Evolutionary conservation across 2,797 vertebrate species (phyloP).

Genomic region (Enteromius thamalakanensis): DNA sequence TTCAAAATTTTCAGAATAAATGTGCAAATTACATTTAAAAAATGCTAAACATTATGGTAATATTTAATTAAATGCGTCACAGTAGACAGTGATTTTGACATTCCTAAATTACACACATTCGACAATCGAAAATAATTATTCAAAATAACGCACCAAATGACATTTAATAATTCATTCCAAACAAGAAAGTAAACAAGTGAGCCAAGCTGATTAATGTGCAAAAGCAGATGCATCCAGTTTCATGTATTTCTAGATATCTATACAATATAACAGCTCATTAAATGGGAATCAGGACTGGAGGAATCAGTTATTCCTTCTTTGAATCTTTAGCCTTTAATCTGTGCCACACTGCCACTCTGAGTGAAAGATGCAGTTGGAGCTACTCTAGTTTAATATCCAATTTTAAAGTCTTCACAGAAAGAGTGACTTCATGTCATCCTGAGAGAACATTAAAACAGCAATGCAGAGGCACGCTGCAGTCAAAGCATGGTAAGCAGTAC

Average conservation of each 20-base stretch:
- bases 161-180: not conserved
- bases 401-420: conserved; percentile 19
- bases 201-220: not conserved
- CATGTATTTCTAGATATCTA: not conserved
- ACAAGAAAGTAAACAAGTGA: not conserved
- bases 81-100: not conserved
- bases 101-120: not conserved
- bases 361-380: conserved; percentile 71
- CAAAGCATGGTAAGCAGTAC: conserved; percentile 6
- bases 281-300: not conserved
- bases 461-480: not conserved
- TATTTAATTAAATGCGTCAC: not conserved
- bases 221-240: not conserved
- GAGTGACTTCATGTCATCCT: not conserved
- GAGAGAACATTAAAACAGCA: conserved; percentile 32
- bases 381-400: conserved; percentile 78
- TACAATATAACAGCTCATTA: conserved; percentile 14
- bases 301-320: conserved; percentile 8
- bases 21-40: too few species aligned
- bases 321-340: conserved; percentile 28
- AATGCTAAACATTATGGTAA: not conserved
- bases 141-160: not conserved
- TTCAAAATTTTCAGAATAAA: too few species aligned
- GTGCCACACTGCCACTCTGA: not conserved
- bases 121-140: not conserved